Conservation (phyloP, 1,140 invertebrate genomes). For the Theocolax elegans region DNA sequence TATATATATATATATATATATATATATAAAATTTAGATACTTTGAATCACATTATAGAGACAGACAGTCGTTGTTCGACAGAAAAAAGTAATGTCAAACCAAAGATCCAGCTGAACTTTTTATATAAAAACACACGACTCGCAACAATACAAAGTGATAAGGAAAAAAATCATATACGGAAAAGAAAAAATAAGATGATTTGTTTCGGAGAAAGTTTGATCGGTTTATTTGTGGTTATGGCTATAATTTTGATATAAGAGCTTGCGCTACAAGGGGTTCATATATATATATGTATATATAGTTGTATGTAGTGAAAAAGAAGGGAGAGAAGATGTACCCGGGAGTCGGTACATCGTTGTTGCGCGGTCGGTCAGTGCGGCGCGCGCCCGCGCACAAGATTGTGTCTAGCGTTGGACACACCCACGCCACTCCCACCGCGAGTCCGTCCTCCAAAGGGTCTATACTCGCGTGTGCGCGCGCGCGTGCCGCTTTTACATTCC, state of each 20-base stretch:
- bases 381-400: constrained; percentile 27
- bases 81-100: too few relatives aligned
- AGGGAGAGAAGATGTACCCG: constrained; percentile 25
- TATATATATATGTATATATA: too few relatives aligned
- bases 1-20: too few relatives aligned
- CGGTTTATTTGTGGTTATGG: background rate
- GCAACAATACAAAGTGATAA: too few relatives aligned
- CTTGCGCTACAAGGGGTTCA: background rate
- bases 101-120: too few relatives aligned
- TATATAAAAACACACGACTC: too few relatives aligned
- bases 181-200: constrained; percentile 12
- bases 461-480: background rate
- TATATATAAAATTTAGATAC: too few relatives aligned
- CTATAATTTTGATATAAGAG: constrained; percentile 30
- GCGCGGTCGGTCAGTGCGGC: constrained; percentile 35
- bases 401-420: constrained; percentile 57
- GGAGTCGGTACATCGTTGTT: constrained; percentile 47
- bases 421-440: constrained; percentile 62
- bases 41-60: too few relatives aligned
- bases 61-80: too few relatives aligned
- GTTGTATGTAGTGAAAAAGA: too few relatives aligned
- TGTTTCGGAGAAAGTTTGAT: constrained; percentile 17
- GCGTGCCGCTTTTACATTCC: too few relatives aligned
- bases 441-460: constrained; percentile 37
- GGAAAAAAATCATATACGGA: too few relatives aligned